phyloP scores from a whole-genome alignment of 2,888 invertebrate genomes.

The Mesodorylaimus sp. region DNA sequence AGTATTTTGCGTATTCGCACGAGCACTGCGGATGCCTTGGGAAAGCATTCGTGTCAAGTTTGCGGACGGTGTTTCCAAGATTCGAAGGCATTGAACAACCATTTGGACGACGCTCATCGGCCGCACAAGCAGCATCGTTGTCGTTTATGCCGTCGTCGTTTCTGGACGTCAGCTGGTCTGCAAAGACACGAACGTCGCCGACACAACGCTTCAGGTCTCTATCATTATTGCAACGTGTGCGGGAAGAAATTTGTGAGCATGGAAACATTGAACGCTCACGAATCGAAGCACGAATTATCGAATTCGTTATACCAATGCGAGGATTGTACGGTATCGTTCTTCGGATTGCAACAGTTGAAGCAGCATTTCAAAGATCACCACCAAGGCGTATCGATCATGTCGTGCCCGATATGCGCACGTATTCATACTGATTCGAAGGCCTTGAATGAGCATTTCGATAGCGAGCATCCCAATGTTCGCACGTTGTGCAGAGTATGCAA shows the following conservation, averaged over 20 bases:
- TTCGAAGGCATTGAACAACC: background rate
- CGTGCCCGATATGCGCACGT: conserved; percentile 7
- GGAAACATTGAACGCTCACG: conserved; percentile 4
- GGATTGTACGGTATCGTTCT: conserved; percentile 8
- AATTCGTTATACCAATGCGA: conserved; percentile 9
- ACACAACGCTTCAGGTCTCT: background rate
- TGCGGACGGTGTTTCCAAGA: background rate
- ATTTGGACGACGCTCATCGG: background rate
- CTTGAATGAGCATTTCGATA: conserved; percentile 1
- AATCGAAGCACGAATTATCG: conserved; percentile 4
- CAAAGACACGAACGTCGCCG: background rate
- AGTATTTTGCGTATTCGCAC: too few species aligned
- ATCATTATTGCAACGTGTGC: background rate
- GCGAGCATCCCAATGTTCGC: conserved; percentile 2
- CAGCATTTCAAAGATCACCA: conserved; percentile 3
- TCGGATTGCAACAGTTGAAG: conserved; percentile 5
- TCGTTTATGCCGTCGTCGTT: conserved; percentile 6
- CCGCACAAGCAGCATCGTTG: conserved; percentile 2
- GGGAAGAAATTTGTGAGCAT: conserved; percentile 1
- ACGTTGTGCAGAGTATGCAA: background rate
- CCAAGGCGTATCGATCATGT: conserved; percentile 4
- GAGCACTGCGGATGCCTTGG: too few species aligned
- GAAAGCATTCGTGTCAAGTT: conserved; percentile 3
- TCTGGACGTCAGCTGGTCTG: conserved; percentile 7
- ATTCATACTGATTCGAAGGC: conserved; percentile 6